Evolutionary conservation across 2,797 vertebrate species (phyloP), one percentile per base, ranked within the genome.

Genomic region (Microtus californicus): DNA sequence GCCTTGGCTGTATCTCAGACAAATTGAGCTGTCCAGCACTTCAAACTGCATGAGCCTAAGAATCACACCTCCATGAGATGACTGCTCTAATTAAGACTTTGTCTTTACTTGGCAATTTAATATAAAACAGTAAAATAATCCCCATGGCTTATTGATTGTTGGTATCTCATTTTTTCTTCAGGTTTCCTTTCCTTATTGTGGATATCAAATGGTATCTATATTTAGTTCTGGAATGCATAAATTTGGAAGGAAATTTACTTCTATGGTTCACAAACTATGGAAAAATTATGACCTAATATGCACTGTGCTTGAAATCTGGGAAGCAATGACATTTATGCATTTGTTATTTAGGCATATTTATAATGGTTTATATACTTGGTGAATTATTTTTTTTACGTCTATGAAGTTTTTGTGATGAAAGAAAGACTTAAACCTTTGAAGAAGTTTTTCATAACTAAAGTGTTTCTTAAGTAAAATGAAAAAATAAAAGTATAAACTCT

Each of bases 191-290:
- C 25, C 54, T 65, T 73, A 59, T 87, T 37, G 13, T 69, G 10
- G 19, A 48, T 37, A 82, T 79, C 56, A 79, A 51, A 8, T 29
- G 15, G 25, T 96, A 1, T 80, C 81, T 92, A 34, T 56, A 56
- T 96, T 90, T 77, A 93, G 69, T 85, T 93, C 65, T 93, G 51
- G 90, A 7, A 34, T 77, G 78, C 21, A 93, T 56, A 71, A 74
- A 87, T 93, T 94, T 91, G 71, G 74, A 65, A 76, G 87, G 83
- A 37, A 83, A 19, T 27, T 76, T 65, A 74, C 56, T 79, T 31
- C 11, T 51, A 3, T 10, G 48, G 15, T 63, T 77, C 79, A 83
- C 69, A 79, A 91, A 93, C 69, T 54, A 45, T 76, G 29, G 77
- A 63, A 74, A 12, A 76, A 77, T 77, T 34, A 90, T 76, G 21